Conservation (phyloP, 2,797 vertebrate species). For the Trachops cirrhosus region DNA sequence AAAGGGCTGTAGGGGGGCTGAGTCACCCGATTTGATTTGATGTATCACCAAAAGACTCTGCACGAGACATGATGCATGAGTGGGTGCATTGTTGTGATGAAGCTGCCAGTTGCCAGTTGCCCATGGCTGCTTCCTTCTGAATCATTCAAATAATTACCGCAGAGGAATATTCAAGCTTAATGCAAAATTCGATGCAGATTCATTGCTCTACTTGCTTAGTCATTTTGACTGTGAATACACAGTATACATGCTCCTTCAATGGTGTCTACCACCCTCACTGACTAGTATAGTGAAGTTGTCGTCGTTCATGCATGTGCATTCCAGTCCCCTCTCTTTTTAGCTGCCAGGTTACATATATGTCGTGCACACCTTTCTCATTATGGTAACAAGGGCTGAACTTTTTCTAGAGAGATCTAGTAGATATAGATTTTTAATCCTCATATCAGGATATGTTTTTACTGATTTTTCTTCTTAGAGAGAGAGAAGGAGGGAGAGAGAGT, state of each 20-base stretch:
- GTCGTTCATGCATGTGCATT: not conserved
- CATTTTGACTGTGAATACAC: not conserved
- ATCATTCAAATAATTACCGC: not conserved
- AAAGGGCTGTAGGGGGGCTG: not conserved
- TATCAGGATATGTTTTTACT: not conserved
- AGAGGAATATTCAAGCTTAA: not conserved
- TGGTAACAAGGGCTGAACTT: not conserved
- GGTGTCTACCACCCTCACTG: not conserved
- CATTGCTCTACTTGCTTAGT: not conserved
- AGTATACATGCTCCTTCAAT: not conserved
- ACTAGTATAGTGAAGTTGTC: not conserved
- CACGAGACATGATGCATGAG: not conserved
- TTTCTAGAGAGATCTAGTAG: not conserved
- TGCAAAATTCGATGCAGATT: not conserved
- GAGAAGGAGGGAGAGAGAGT: not conserved
- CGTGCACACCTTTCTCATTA: not conserved
- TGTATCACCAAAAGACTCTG: not conserved
- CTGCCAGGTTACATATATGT: not conserved
- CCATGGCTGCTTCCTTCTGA: not conserved
- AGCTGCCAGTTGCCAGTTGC: not conserved
- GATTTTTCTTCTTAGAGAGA: not conserved
- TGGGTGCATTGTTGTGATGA: not conserved
- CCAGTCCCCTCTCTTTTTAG: not conserved
- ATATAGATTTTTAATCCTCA: not conserved
- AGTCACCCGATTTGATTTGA: not conserved